A percentile compares a stretch with the other conserved stretches of the same genome.
Evolutionary conservation across 2,888 invertebrate species (phyloP).

Genomic region (Folsomia manolachei): DNA sequence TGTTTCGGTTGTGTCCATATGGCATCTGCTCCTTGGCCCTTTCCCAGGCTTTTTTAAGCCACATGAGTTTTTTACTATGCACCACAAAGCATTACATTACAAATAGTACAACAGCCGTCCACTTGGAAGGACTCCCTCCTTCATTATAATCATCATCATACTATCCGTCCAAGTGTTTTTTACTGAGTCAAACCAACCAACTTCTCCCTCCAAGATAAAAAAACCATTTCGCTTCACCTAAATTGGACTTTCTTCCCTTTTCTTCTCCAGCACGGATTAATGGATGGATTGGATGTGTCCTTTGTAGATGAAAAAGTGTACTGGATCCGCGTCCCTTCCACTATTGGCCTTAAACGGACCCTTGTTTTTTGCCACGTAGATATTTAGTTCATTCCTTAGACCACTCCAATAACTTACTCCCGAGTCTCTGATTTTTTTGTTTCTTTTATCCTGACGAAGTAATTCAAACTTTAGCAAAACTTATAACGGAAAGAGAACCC

Average conservation of each 20-base stretch:
- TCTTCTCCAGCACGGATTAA: slow-evolving; percentile 3
- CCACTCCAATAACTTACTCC: not conserved
- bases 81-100: not conserved
- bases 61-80: slow-evolving; percentile 8
- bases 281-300: not conserved
- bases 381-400: not conserved
- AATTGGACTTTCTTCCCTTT: slow-evolving; percentile 10
- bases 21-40: slow-evolving; percentile 16
- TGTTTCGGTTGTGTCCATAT: slow-evolving; percentile 16
- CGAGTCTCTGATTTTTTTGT: not conserved
- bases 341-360: not conserved
- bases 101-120: not conserved
- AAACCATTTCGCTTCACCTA: slow-evolving; percentile 7
- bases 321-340: not conserved
- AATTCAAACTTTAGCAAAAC: too few relatives aligned
- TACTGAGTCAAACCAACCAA: too few relatives aligned
- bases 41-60: slow-evolving; percentile 16
- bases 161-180: slow-evolving; percentile 1
- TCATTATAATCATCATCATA: not conserved
- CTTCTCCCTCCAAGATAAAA: not conserved
- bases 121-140: slow-evolving; percentile 4
- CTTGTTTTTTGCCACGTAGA: not conserved
- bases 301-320: slow-evolving; percentile 7
- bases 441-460: not conserved
- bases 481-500: not conserved